Conservation (phyloP, 1,140 invertebrate species). For the Centruroides vittatus region DNA sequence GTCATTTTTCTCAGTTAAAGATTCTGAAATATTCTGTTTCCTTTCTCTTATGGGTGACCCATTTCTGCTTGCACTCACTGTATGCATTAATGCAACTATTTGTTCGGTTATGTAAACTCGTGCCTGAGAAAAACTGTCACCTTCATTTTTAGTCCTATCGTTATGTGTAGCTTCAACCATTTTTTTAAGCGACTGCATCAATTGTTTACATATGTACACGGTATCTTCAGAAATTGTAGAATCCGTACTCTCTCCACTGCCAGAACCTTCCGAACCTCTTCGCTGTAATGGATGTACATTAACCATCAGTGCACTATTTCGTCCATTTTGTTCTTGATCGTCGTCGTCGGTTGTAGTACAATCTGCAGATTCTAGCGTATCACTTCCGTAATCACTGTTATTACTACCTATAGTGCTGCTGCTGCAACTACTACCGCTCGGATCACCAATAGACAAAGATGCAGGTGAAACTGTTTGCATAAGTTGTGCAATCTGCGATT, state of each 20-base stretch:
- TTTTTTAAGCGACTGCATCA: slow-evolving; percentile 18
- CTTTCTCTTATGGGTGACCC: too few relatives aligned
- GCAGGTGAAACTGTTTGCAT: slow-evolving; percentile 15
- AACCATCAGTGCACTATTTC: not conserved
- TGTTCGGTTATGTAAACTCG: slow-evolving; percentile 81
- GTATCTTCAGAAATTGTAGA: slow-evolving; percentile 19
- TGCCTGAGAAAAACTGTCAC: slow-evolving; percentile 44
- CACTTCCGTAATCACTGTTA: slow-evolving; percentile 19
- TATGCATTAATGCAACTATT: slow-evolving; percentile 78
- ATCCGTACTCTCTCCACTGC: not conserved
- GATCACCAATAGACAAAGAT: not conserved
- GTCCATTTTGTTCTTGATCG: not conserved
- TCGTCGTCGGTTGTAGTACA: slow-evolving; percentile 14
- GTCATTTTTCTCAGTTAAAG: too few relatives aligned
- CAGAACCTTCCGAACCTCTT: not conserved
- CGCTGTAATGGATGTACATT: not conserved
- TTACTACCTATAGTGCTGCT: slow-evolving; percentile 16
- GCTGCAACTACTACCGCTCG: slow-evolving; percentile 7
- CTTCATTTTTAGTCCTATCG: not conserved
- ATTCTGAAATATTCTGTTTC: too few relatives aligned
- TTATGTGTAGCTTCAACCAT: slow-evolving; percentile 33
- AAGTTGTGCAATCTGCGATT: slow-evolving; percentile 15
- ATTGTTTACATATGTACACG: slow-evolving; percentile 19
- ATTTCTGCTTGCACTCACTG: slow-evolving; percentile 42
- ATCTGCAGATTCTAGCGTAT: slow-evolving; percentile 17